phyloP scores from a whole-genome alignment of 2,113 vertebrate genomes.

The Notarius lentiginosus region DNA sequence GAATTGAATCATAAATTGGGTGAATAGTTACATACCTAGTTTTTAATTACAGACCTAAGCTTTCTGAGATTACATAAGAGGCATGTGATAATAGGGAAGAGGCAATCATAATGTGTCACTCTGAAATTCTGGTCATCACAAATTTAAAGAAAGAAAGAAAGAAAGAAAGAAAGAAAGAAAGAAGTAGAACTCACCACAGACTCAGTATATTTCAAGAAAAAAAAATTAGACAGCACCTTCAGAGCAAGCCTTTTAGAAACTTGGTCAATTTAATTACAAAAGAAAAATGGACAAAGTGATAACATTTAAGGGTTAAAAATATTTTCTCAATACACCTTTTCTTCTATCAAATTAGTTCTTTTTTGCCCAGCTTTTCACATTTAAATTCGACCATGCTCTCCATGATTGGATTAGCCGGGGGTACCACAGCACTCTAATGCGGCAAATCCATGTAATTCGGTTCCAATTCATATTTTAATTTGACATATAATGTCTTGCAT shows the following conservation, averaged over 20 bases:
- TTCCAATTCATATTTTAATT: slow-evolving; percentile 39
- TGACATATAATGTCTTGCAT: slow-evolving; percentile 22
- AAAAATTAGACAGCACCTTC: not conserved
- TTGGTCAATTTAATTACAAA: not conserved
- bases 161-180: not conserved
- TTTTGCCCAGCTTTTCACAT: not conserved
- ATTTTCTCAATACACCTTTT: not conserved
- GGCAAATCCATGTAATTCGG: slow-evolving; percentile 31
- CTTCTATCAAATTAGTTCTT: not conserved
- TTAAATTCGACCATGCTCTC: slow-evolving; percentile 6
- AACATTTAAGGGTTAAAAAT: not conserved
- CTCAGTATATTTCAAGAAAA: not conserved
- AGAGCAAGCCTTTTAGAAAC: not conserved
- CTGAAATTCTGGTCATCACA: not conserved
- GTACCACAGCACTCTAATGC: slow-evolving; percentile 11
- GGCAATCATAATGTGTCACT: not conserved
- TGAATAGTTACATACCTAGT: too few species aligned
- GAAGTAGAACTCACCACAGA: not conserved
- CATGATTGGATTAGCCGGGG: slow-evolving; percentile 33
- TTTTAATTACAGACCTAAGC: not conserved
- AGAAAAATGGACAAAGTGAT: not conserved
- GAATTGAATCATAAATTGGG: too few species aligned
- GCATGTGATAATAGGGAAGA: not conserved
- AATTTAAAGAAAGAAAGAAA: not conserved
- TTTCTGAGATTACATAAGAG: not conserved